A percentile compares a stretch with the other conserved stretches of the same genome.
Evolutionary conservation across 30 jellyfish, hydroid and myxozoan species (phyloP).

Genomic region (Aurelia sp.): DNA sequence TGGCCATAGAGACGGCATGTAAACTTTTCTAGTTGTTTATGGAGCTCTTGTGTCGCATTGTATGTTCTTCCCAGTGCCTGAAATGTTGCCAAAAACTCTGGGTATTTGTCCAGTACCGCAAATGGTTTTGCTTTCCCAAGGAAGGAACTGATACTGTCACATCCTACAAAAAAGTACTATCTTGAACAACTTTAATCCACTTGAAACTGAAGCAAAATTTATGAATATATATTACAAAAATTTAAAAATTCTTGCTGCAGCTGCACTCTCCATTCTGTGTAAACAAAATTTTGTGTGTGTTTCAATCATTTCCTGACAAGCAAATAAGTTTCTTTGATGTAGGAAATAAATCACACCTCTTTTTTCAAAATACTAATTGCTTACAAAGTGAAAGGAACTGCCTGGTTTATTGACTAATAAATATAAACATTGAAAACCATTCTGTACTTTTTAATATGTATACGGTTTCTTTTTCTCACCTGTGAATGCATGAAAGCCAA

Average conservation of each 20-base stretch:
- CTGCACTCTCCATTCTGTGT: too few species aligned
- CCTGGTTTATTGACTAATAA: background rate
- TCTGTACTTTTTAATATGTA: background rate
- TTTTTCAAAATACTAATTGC: too few species aligned
- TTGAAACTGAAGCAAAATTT: too few species aligned
- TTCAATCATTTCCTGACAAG: too few species aligned
- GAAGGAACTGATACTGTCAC: slow-evolving; percentile 45
- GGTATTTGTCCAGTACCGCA: slow-evolving; percentile 1
- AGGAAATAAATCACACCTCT: too few species aligned
- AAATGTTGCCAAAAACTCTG: slow-evolving; percentile 20
- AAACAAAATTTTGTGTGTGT: too few species aligned
- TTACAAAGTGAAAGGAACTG: too few species aligned
- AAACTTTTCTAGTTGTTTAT: slow-evolving; percentile 3
- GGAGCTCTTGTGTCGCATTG: slow-evolving; percentile 14
- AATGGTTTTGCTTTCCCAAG: slow-evolving; percentile 24
- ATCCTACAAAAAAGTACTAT: slow-evolving; percentile 24
- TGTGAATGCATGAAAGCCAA: slow-evolving; percentile 53
- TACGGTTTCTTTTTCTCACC: background rate
- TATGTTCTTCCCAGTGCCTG: slow-evolving; percentile 26
- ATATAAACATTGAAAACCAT: background rate
- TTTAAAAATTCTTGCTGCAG: too few species aligned
- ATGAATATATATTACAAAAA: too few species aligned
- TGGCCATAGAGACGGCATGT: slow-evolving; percentile 34
- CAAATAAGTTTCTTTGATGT: too few species aligned
- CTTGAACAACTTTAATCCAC: background rate